Evolutionary conservation across 1,140 invertebrate genomes (phyloP), one percentile per base, ranked within the genome.

Genomic region (Lucilia sericata): DNA sequence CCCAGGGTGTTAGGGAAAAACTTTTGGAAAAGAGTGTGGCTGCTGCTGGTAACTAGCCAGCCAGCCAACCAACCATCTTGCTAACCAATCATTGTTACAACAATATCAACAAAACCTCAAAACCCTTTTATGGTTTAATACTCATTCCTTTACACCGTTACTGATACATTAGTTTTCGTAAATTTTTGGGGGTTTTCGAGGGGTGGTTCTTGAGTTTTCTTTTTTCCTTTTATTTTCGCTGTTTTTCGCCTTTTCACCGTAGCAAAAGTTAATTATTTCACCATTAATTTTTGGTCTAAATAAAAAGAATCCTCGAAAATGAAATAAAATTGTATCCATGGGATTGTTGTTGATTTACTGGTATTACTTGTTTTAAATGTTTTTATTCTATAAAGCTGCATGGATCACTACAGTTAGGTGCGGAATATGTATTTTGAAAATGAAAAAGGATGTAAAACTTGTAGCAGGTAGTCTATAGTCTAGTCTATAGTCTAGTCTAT

Each of bases 251-350:
- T 70, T 70, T 70, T 70, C 19, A 21, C 5, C n/a, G 25, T 21
- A 25, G 65, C 21, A 80, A 51, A 80, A 80, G 76, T 80, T 80
- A 80, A 80, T 80, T 80, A 80, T 80, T n/a, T 80, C 42, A 1
- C 76, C 76, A 80, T 80, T 80, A 80, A 80, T 80, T 80, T 80
- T 25, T 49, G 14, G n/a, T 70, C 65, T 70, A 21, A 70, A 70
- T 70, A 70, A 70, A 70, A 70, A 5, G n/a, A 19, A 70, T 70
- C 76, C 19, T 19, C 47, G 76, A 80, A 80, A 80, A 78, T 80
- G 25, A 80, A 49, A 42, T 47, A 49, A 80, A 80, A 80, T 80
- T 80, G 76, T n/a, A 51, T 21, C n/a, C n/a, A 2, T 10, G 19
- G 42, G 76, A 51, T 49, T 80, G 13, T 21, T 12, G 13, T 49